Base-by-base conservation (phyloP, 1,140 invertebrate species). In the Cheumatopsyche charites region DNA sequence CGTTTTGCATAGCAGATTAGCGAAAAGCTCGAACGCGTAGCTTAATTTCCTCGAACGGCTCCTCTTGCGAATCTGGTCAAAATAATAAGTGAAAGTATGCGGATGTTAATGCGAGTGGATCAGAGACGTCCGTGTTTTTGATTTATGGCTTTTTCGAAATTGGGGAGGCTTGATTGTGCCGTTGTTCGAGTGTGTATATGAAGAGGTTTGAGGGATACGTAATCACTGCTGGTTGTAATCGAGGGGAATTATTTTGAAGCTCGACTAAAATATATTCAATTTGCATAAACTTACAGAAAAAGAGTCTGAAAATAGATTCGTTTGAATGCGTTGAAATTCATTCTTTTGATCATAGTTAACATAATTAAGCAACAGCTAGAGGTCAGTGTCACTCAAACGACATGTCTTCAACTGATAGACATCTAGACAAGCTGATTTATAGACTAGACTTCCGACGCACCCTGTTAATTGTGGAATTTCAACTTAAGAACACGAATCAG, bases 381-480 rank as follows among this genome's bases (percentile, higher is more conserved):
- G 63, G 36, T 66, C 63, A 66, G 5, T 47, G 45, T 66, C 45
- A 23, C 42, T 29, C 25, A 66, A 12, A 26, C 6, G 55, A 21
- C 55, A 61, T 13, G 55, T 61, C 23, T 25, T 7, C 15, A 23
- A 17, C 19, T 4, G 42, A 49, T 23, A 25, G 63, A 66, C 63
- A 66, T 36, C 13, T 66, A 61, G 72, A 67, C 67, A 74, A 36
- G 29, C 67, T 70, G 72, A 74, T 74, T 74, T 74, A 74, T 74
- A 61, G 67, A 25, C 47, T 26, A 47, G 36, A 58, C 43, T 74
- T 74, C 68, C 68, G 29, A 71, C 45, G 62, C 52, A 62, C 69
- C 65, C 67, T 75, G 73, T 70, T 75, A 75, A 75, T 75, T 75
- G 73, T 75, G 73, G 73, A 75, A 71, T 75, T 71, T 67, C 66